phyloP scores from a whole-genome alignment of 64 coral and sea anemone species.

The Pachyseris speciosa region DNA sequence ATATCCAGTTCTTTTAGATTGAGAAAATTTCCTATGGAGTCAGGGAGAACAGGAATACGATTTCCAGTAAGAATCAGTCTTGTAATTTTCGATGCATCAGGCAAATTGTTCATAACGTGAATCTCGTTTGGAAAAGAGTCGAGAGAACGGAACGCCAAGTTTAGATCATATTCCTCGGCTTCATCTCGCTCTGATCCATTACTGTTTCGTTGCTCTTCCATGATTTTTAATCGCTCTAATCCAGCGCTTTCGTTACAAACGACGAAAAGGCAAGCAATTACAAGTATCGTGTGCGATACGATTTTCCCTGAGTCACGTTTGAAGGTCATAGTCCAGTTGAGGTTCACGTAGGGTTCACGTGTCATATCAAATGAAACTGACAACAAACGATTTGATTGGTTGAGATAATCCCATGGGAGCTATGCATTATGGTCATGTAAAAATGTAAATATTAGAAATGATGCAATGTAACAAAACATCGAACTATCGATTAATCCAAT shows the following conservation, averaged over 20 bases:
- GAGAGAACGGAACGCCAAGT: slow-evolving; percentile 76
- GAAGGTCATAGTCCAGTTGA: slow-evolving; percentile 4
- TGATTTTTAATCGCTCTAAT: neutral
- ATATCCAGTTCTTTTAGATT: slow-evolving; percentile 90
- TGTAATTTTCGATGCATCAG: slow-evolving; percentile 62
- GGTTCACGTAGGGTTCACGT: neutral
- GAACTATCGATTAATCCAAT: no score
- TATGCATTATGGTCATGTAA: neutral
- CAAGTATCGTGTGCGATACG: neutral
- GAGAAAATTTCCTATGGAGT: slow-evolving; percentile 73
- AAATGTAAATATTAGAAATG: no score
- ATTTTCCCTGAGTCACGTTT: neutral
- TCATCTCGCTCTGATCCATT: neutral
- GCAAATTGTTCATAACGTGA: slow-evolving; percentile 76
- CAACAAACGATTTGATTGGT: slow-evolving; percentile 12
- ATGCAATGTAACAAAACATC: no score
- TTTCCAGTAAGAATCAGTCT: slow-evolving; percentile 82
- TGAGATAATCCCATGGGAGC: neutral
- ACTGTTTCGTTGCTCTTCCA: neutral
- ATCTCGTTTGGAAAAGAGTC: slow-evolving; percentile 77
- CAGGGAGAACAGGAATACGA: slow-evolving; percentile 80
- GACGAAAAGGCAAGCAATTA: neutral
- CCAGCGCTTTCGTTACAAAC: neutral
- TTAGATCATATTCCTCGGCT: slow-evolving; percentile 51
- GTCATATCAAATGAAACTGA: neutral